Evolutionary conservation across 1,140 invertebrate species (phyloP).

Genomic region (Spodoptera litura): DNA sequence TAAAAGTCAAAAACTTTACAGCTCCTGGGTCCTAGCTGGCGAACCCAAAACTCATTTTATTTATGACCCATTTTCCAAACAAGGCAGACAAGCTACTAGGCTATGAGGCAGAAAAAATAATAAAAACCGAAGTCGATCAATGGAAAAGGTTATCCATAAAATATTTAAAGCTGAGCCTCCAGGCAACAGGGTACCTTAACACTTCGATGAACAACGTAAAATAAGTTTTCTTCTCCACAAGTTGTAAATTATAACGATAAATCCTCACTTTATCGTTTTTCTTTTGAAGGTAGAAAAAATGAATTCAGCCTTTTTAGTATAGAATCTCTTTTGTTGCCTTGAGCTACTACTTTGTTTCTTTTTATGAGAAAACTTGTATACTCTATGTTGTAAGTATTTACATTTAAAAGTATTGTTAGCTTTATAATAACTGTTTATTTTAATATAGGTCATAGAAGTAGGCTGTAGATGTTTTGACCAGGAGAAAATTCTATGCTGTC

Average conservation of each 20-base stretch:
- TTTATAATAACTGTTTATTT: background rate
- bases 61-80: too few relatives aligned
- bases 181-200: constrained; percentile 17
- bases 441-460: too few relatives aligned
- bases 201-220: constrained; percentile 24
- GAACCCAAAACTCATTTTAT: too few relatives aligned
- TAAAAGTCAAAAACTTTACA: too few relatives aligned
- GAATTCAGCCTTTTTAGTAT: constrained; percentile 12
- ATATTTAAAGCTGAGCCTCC: background rate
- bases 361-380: constrained; percentile 11
- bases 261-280: constrained; percentile 37
- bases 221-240: constrained; percentile 7
- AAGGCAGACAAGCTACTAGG: too few relatives aligned
- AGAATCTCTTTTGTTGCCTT: constrained; percentile 11
- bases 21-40: too few relatives aligned
- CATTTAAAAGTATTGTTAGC: background rate
- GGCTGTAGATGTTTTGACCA: too few relatives aligned
- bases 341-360: background rate
- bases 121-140: constrained; percentile 1
- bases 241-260: constrained; percentile 36
- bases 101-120: background rate
- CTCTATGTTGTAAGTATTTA: too few relatives aligned
- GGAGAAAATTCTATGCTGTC: too few relatives aligned
- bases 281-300: constrained; percentile 26
- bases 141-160: constrained; percentile 3